Evolutionary conservation across 2,797 vertebrate genomes (phyloP).

Genomic region (Danio tinwini): DNA sequence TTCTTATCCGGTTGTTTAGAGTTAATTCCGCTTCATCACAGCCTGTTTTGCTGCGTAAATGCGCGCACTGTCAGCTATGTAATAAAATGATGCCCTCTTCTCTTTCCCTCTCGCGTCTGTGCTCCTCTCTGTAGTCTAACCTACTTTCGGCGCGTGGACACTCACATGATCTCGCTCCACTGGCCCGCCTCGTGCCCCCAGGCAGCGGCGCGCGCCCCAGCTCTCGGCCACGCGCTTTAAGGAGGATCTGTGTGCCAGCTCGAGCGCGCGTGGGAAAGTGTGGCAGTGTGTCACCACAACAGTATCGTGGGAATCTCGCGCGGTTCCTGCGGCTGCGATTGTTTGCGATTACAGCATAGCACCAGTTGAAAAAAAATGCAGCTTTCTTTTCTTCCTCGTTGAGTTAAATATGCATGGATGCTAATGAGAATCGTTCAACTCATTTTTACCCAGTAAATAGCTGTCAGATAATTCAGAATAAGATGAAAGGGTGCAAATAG

Average conservation of each 20-base stretch:
- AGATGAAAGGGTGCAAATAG: neutral
- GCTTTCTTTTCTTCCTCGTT: neutral
- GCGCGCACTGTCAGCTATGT: constrained; percentile 14
- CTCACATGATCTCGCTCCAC: constrained; percentile 80
- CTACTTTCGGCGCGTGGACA: constrained; percentile 80
- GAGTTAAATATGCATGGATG: neutral
- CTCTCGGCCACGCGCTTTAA: constrained; percentile 67
- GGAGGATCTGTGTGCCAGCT: constrained; percentile 58
- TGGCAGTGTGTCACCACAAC: constrained; percentile 79
- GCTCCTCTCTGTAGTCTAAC: constrained; percentile 66
- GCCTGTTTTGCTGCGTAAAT: neutral
- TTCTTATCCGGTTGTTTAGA: constrained; percentile 22
- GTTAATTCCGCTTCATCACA: constrained; percentile 9
- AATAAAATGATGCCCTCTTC: constrained; percentile 32
- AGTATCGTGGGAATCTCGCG: constrained; percentile 71
- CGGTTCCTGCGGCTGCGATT: constrained; percentile 11
- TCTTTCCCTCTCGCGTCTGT: constrained; percentile 50
- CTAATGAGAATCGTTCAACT: neutral
- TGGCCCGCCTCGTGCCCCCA: constrained; percentile 78
- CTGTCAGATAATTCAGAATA: neutral
- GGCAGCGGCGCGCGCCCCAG: constrained; percentile 66
- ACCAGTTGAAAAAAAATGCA: neutral
- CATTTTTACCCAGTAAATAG: neutral
- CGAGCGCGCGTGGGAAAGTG: constrained; percentile 76
- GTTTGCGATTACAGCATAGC: constrained; percentile 1